Evolutionary conservation across 2,888 invertebrate genomes (phyloP), one percentile per base, ranked within the genome.

Genomic region (Hymenopus coronatus): DNA sequence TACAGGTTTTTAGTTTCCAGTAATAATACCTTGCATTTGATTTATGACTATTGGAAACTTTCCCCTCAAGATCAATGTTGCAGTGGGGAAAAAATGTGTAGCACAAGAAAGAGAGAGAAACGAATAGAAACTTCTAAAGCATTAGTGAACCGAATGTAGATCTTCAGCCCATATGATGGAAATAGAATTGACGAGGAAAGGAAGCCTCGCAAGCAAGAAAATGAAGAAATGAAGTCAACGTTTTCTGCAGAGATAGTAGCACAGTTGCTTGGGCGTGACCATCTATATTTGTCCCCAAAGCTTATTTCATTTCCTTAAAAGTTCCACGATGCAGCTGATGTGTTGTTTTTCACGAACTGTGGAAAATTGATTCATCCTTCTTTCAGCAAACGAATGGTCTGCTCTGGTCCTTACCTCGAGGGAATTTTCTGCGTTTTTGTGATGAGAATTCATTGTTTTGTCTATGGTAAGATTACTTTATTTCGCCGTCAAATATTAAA

Each of bases 231-330:
- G 33, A 7, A 54, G 54, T 70, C 54, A 70, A 70, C 54, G 54
- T 70, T 70, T 70, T 70, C 20, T 70, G 54, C 15, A 70, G 20
- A 70, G 54, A 15, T 70, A 70, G 54, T 70, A 70, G 54, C 54
- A 1, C 15, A 70, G 54, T 70, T 70, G 54, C 54, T 20, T 20
- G 54, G 54, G 54, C 54, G 54, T 70, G 54, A 70, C 54, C 54
- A 70, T 70, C 54, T 70, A 70, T 70, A 70, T 70, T 70, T 70
- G 54, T 70, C 54, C 54, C 54, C 54, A 70, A 70, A 70, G 54
- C 54, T 70, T 70, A 89, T 89, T 88, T 89, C 88, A 89, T 89
- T 89, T 89, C 84, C 89, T 89, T 89, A 88, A 88, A 88, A 89
- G 89, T 89, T 89, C 88, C 81, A 28, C 87, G 54, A 86, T 85